Percentiles rank a stretch among this genome's conserved stretches.
These are phyloP conservation scores for Dryobota labecula DNA, from an alignment of 2,888 invertebrate species.

Conservation along the genomic window DNA sequence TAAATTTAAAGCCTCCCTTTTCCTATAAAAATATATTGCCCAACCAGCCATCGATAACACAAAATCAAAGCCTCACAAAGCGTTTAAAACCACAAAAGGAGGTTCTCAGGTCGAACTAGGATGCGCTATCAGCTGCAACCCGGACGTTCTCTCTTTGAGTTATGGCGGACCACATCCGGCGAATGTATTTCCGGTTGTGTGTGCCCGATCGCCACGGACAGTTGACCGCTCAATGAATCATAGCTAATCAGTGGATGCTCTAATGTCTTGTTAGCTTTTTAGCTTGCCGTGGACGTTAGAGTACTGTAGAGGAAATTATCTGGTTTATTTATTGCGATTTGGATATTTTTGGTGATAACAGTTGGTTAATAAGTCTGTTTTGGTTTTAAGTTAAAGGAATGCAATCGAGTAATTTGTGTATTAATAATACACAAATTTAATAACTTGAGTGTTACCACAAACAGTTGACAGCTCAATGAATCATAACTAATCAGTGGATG, in stretches of 20 bases:
- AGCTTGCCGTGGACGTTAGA: constrained; percentile 1
- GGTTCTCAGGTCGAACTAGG: constrained; percentile 69
- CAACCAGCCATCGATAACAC: constrained; percentile 29
- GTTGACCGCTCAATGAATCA: constrained; percentile 87
- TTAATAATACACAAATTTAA: too few species aligned
- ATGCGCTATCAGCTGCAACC: constrained; percentile 79
- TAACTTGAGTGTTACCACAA: constrained; percentile 60
- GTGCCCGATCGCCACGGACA: constrained; percentile 77
- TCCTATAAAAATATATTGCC: constrained; percentile 19
- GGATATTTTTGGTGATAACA: constrained; percentile 39
- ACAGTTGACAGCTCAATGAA: constrained; percentile 85
- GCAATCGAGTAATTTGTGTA: background rate
- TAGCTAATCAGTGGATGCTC: constrained; percentile 77
- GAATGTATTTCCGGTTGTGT: constrained; percentile 84
- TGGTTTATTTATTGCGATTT: constrained; percentile 32
- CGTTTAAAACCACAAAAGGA: constrained; percentile 68
- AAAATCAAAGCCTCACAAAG: constrained; percentile 44
- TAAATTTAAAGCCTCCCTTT: background rate
- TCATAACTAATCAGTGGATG: constrained; percentile 82
- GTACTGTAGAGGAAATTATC: constrained; percentile 32
- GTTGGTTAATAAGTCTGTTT: constrained; percentile 18
- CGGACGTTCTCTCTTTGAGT: constrained; percentile 86
- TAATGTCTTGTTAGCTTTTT: constrained; percentile 64
- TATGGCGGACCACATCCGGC: constrained; percentile 86
- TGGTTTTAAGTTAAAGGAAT: background rate